A percentile compares a stretch with the other conserved stretches of the same genome.
Conservation (phyloP, 2,888 invertebrate genomes). For the Melinaea marsaeus region DNA sequence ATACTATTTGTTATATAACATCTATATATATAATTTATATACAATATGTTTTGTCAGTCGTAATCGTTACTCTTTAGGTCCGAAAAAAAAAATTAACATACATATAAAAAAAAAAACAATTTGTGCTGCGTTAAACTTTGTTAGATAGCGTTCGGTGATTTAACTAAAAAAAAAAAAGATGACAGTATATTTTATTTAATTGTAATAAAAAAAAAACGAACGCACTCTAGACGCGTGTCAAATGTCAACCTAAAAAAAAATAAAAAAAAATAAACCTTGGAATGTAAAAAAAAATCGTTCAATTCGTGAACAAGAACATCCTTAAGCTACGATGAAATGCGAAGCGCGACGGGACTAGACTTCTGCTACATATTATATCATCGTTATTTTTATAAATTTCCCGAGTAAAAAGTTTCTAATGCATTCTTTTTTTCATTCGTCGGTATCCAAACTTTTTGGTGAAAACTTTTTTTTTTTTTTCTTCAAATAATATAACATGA, state of each 20-base stretch:
- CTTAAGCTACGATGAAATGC: conserved; percentile 73
- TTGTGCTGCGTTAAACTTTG: conserved; percentile 27
- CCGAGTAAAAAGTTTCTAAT: background rate
- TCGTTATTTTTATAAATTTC: conserved; percentile 27
- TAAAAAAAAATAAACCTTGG: conserved; percentile 51
- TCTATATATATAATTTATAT: conserved; percentile 57
- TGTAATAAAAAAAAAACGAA: conserved; percentile 34
- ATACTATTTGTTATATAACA: conserved; percentile 11
- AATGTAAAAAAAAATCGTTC: conserved; percentile 72
- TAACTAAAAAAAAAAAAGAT: background rate
- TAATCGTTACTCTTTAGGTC: conserved; percentile 43
- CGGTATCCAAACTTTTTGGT: conserved; percentile 7
- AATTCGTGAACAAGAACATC: conserved; percentile 49
- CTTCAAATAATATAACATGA: conserved; percentile 62
- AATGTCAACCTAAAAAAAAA: conserved; percentile 18
- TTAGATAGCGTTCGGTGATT: conserved; percentile 36
- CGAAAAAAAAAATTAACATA: conserved; percentile 16
- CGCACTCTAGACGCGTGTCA: conserved; percentile 12
- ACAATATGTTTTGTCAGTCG: conserved; percentile 64
- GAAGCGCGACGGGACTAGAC: conserved; percentile 70
- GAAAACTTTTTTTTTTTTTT: background rate
- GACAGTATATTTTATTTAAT: too few species aligned
- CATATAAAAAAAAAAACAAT: conserved; percentile 34
- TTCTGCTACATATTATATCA: conserved; percentile 59
- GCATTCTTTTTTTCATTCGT: background rate